Conservation (phyloP, 2,888 invertebrate genomes). For the Polymixis flavicincta region DNA sequence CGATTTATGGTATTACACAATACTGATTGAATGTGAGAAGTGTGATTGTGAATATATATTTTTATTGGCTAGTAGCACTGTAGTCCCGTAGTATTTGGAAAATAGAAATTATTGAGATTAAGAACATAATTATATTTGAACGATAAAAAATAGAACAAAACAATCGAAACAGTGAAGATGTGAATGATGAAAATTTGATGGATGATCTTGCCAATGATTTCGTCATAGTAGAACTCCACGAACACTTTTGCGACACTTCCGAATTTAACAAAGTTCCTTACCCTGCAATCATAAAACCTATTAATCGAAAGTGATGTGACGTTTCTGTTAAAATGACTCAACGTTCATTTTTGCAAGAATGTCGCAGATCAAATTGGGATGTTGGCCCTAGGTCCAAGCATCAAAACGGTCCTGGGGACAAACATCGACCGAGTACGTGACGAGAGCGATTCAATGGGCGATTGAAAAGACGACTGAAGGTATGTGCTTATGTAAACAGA, state of each 20-base stretch:
- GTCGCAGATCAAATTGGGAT: conserved; percentile 58
- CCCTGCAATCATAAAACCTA: conserved; percentile 34
- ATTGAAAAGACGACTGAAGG: conserved; percentile 62
- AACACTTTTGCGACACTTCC: conserved; percentile 17
- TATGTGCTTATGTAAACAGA: conserved; percentile 55
- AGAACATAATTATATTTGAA: background rate
- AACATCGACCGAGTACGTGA: conserved; percentile 59
- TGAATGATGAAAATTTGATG: conserved; percentile 12
- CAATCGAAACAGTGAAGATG: background rate
- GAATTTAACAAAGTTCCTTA: conserved; percentile 35
- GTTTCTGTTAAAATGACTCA: conserved; percentile 57
- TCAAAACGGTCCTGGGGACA: conserved; percentile 62
- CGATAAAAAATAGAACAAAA: background rate
- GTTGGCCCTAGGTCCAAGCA: conserved; percentile 64
- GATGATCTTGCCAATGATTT: conserved; percentile 25
- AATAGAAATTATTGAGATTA: background rate
- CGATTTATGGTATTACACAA: background rate
- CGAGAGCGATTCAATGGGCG: conserved; percentile 63
- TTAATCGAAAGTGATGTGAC: conserved; percentile 38
- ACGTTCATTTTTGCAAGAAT: conserved; percentile 58
- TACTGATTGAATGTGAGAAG: conserved; percentile 31
- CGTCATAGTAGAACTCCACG: conserved; percentile 23
- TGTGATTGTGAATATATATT: conserved; percentile 14
- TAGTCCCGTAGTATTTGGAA: background rate
- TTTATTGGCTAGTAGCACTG: conserved; percentile 22